Base-by-base conservation (phyloP, 2,888 invertebrate species). In the Heliconius charithonia region DNA sequence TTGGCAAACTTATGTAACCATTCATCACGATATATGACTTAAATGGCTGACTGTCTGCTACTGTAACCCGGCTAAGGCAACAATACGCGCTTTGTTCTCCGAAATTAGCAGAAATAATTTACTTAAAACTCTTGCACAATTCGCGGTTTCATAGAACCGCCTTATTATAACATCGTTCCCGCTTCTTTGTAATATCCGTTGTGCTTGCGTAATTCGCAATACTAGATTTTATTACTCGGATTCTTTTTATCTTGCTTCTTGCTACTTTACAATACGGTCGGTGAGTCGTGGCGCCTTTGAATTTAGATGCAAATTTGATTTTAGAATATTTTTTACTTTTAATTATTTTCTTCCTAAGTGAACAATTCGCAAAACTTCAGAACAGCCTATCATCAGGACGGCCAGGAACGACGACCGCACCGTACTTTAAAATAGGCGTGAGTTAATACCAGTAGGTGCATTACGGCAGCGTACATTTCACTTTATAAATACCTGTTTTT, bases 101-200 rank as follows among this genome's bases (percentile, higher is more conserved):
- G 91, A 89, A 93, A 91, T 93, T 92, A 93, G 86, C 89, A 85
- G 87, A 88, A 87, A 88, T 87, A 85, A 85, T 87, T 91, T 89
- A 88, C 88, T 87, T 83, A 81, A 84, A 85, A 83, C 75, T 83
- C 84, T 87, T 90, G 87, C 88, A 88, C 86, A 91, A 89, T 89
- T 86, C 83, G 84, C 86, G 78, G 82, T 82, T 89, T 87, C 89
- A 83, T 80, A 82, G 88, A 90, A 89, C 80, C 76, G 74, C 66
- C 59, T 70, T 78, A 67, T 65, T 78, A 70, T 77, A 78, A 59
- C 75, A 63, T 73, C 79, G 73, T 80, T 77, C 76, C 77, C 75
- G 56, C 70, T 75, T 32, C 79, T 79, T 74, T 79, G 79, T 78
- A 76, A 66, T 78, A 76, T 79, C 76, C 77, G 76, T 75, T 74